Conservation (phyloP, 2,113 vertebrate species). For the Tricholaema leucomelas region DNA sequence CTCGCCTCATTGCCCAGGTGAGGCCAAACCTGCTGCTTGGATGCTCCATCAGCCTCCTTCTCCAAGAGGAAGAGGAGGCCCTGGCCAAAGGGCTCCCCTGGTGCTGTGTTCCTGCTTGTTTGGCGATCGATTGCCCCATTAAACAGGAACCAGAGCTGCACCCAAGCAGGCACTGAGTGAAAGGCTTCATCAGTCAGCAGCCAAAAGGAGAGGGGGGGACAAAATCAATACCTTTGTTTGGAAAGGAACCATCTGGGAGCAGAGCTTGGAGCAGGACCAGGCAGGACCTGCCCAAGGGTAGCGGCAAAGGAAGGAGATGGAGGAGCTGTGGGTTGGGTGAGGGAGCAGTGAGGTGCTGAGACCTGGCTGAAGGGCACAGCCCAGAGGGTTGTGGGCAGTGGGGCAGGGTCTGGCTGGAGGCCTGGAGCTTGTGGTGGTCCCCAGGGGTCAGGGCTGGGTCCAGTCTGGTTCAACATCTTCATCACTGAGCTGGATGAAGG, state of each 20-base stretch:
- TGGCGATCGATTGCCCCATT: slow-evolving; percentile 24
- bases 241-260: not conserved
- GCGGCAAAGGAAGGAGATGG: not conserved
- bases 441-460: too few relatives aligned
- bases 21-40: not conserved
- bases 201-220: too few relatives aligned
- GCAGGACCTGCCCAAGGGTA: not conserved
- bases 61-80: not conserved
- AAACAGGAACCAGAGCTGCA: not conserved
- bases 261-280: not conserved
- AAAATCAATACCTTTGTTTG: slow-evolving; percentile 20
- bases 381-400: too few relatives aligned
- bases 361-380: too few relatives aligned
- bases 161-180: not conserved
- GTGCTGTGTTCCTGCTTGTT: not conserved
- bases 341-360: too few relatives aligned
- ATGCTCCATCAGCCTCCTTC: not conserved
- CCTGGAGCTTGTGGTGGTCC: too few relatives aligned
- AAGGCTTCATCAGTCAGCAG: not conserved
- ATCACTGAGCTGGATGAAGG: too few relatives aligned
- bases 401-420: too few relatives aligned
- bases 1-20: not conserved
- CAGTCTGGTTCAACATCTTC: too few relatives aligned
- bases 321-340: accelerated
- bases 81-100: not conserved